Conservation (phyloP, 2,888 invertebrate species). For the Sericinus montela region DNA sequence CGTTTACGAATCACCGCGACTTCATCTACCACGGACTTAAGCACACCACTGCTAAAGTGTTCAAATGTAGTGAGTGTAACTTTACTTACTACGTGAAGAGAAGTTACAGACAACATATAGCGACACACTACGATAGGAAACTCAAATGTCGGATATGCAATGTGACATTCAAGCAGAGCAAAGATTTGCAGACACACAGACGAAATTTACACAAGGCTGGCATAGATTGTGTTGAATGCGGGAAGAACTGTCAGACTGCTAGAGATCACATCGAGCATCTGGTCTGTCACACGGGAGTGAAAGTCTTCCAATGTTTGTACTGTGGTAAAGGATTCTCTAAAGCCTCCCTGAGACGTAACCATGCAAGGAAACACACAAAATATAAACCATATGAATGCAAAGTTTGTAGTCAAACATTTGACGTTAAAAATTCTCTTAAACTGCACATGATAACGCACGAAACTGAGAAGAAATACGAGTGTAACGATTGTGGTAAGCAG, state of each 20-base stretch:
- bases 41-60: slow-evolving; percentile 19
- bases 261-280: slow-evolving; percentile 26
- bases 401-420: slow-evolving; percentile 23
- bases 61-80: slow-evolving; percentile 32
- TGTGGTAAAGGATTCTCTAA: slow-evolving; percentile 33
- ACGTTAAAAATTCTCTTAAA: slow-evolving; percentile 13
- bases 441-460: slow-evolving; percentile 25
- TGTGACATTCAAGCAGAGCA: neutral
- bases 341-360: neutral
- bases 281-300: slow-evolving; percentile 32
- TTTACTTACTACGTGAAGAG: slow-evolving; percentile 5
- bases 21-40: slow-evolving; percentile 28
- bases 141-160: slow-evolving; percentile 16
- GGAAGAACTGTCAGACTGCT: slow-evolving; percentile 1
- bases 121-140: slow-evolving; percentile 26
- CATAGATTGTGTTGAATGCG: slow-evolving; percentile 24
- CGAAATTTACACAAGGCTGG: neutral
- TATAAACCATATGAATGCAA: slow-evolving; percentile 28
- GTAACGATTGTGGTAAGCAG: slow-evolving; percentile 27
- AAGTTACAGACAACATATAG: slow-evolving; percentile 25
- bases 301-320: slow-evolving; percentile 33
- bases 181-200: slow-evolving; percentile 4
- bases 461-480: slow-evolving; percentile 20
- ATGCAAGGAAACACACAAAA: slow-evolving; percentile 30
- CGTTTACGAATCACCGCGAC: slow-evolving; percentile 31